These are phyloP conservation scores for Oryzias curvinotus DNA, from an alignment of 2,113 vertebrate species.

Conservation along the genomic window DNA sequence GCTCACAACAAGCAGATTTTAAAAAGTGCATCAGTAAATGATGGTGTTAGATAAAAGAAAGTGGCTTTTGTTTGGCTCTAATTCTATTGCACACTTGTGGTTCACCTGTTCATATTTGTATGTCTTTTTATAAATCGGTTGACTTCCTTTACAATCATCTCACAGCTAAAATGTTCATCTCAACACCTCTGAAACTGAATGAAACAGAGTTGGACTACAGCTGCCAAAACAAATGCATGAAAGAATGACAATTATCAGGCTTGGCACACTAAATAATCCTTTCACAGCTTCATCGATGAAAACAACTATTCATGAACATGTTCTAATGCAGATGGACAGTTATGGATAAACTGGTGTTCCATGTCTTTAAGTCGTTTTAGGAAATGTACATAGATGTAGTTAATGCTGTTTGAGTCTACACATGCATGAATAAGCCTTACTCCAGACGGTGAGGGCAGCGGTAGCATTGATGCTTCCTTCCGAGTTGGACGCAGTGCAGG, in stretches of 20 bases:
- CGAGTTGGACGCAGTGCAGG: conserved; percentile 83
- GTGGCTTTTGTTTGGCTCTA: conserved; percentile 2
- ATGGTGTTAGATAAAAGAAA: conserved; percentile 2
- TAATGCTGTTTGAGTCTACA: conserved; percentile 20
- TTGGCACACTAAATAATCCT: conserved; percentile 41
- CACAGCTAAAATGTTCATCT: neutral
- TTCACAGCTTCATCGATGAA: neutral
- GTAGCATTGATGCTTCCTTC: conserved; percentile 83
- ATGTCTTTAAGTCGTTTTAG: conserved; percentile 37
- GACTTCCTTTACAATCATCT: conserved; percentile 12
- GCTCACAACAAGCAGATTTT: neutral
- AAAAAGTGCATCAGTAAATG: conserved; percentile 1
- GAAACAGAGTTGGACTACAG: conserved; percentile 20
- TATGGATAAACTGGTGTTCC: conserved; percentile 45
- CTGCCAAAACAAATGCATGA: conserved; percentile 1
- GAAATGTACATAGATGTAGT: conserved; percentile 46
- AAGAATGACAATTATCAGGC: conserved; percentile 18
- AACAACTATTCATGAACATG: conserved; percentile 14
- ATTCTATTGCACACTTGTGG: conserved; percentile 2
- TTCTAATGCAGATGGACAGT: conserved; percentile 40
- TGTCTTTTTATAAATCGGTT: too few relatives aligned
- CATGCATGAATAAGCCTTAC: conserved; percentile 69
- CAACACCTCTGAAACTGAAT: too few relatives aligned
- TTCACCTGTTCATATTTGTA: neutral
- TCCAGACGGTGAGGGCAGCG: conserved; percentile 87